A percentile compares a stretch with the other conserved stretches of the same genome.
These are phyloP conservation scores for Zonitis immaculata DNA, from an alignment of 2,888 invertebrate species.

Conservation along the genomic window DNA sequence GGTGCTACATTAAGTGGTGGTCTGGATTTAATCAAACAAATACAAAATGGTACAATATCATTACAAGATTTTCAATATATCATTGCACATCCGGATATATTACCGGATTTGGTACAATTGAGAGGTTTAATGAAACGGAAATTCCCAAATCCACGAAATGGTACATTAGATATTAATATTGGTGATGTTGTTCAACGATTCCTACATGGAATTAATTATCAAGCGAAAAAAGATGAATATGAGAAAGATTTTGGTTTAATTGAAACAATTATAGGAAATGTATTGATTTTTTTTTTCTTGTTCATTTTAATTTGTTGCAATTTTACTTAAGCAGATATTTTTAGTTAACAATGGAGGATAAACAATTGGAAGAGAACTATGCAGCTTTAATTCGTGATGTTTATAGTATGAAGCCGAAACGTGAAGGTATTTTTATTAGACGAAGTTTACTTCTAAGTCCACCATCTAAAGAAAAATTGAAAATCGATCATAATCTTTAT, in stretches of 20 bases:
- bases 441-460: conserved; percentile 62
- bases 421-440: conserved; percentile 58
- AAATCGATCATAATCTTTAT: conserved; percentile 55
- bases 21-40: conserved; percentile 67
- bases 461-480: conserved; percentile 63
- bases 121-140: conserved; percentile 72
- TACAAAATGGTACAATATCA: conserved; percentile 67
- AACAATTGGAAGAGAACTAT: conserved; percentile 70
- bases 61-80: conserved; percentile 67
- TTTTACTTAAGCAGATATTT: conserved; percentile 29
- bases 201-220: conserved; percentile 66
- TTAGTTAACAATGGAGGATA: conserved; percentile 68
- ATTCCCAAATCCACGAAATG: conserved; percentile 65
- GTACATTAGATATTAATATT: conserved; percentile 66
- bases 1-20: conserved; percentile 74
- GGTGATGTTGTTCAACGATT: conserved; percentile 59
- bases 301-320: neutral
- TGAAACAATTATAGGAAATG: conserved; percentile 65
- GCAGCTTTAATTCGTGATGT: conserved; percentile 61
- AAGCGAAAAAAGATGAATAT: conserved; percentile 60
- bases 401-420: conserved; percentile 60
- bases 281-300: conserved; percentile 42
- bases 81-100: conserved; percentile 74
- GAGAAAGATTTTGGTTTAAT: conserved; percentile 69
- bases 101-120: conserved; percentile 69